phyloP scores from a whole-genome alignment of 1,140 invertebrate genomes.

The Hyphantria cunea region DNA sequence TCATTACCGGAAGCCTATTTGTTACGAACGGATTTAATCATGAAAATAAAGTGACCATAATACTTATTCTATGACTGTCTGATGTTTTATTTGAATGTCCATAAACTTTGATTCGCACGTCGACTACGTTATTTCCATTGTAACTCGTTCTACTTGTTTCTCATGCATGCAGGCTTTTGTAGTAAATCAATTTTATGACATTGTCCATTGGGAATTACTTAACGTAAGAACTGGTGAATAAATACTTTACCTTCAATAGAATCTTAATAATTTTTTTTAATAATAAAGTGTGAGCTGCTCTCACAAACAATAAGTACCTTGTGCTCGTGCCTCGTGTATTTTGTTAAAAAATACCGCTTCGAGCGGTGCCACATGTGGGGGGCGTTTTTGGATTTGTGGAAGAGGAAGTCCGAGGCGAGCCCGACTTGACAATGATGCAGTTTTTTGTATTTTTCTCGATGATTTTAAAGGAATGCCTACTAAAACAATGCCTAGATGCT shows the following conservation, averaged over 20 bases:
- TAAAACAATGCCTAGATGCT: too few relatives aligned
- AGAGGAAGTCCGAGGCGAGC: too few relatives aligned
- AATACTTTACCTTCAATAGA: background rate
- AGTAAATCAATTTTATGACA: conserved; percentile 1
- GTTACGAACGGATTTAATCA: conserved; percentile 14
- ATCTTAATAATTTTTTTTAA: too few relatives aligned
- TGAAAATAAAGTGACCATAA: conserved; percentile 9
- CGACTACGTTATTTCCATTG: background rate
- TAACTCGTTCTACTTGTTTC: background rate
- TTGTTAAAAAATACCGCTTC: too few relatives aligned
- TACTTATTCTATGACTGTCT: conserved; percentile 1
- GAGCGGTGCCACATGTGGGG: too few relatives aligned
- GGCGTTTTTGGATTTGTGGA: too few relatives aligned
- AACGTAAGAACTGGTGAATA: background rate
- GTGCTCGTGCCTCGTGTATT: too few relatives aligned
- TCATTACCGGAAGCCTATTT: conserved; percentile 10
- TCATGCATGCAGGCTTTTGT: background rate
- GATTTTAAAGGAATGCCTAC: too few relatives aligned
- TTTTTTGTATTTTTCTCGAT: too few relatives aligned
- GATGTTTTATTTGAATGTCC: conserved; percentile 1
- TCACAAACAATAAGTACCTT: background rate
- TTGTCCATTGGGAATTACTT: background rate
- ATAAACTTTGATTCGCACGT: background rate
- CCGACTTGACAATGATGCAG: too few relatives aligned
- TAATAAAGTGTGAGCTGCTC: background rate